A percentile compares a stretch with the other conserved stretches of the same genome.
Conservation (phyloP, 23 tunicate species). For the Halocynthia roretzi region DNA sequence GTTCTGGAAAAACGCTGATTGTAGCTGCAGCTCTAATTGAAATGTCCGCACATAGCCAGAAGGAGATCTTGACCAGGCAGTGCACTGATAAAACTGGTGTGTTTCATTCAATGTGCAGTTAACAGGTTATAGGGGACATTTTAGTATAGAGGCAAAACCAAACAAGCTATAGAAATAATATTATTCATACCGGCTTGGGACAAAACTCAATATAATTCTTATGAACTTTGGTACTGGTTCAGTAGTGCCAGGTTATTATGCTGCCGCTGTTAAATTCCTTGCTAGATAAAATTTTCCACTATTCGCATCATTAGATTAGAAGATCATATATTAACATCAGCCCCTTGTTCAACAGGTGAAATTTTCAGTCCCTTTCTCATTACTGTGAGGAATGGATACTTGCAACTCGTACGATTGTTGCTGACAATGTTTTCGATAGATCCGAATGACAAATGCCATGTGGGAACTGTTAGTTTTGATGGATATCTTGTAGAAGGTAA, state of each 20-base stretch:
- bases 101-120: background rate
- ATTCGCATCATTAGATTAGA: no score
- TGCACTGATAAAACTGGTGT: constrained; percentile 28
- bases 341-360: constrained; percentile 35
- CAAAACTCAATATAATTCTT: no score
- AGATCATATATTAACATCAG: background rate
- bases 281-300: no score
- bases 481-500: constrained; percentile 67
- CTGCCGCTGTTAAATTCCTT: no score
- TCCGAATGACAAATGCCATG: constrained; percentile 32
- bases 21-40: constrained; percentile 54
- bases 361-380: constrained; percentile 56
- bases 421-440: constrained; percentile 52
- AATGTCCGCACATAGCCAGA: constrained; percentile 18
- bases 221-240: no score
- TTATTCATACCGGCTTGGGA: no score
- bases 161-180: no score
- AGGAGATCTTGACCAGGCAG: constrained; percentile 26
- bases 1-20: constrained; percentile 22
- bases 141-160: no score
- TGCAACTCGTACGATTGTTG: constrained; percentile 47
- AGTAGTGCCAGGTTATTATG: no score
- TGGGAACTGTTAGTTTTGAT: constrained; percentile 61
- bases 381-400: constrained; percentile 53
- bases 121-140: no score